Evolutionary conservation across 2,113 vertebrate species (phyloP).

Genomic region (Cyanistes caeruleus): DNA sequence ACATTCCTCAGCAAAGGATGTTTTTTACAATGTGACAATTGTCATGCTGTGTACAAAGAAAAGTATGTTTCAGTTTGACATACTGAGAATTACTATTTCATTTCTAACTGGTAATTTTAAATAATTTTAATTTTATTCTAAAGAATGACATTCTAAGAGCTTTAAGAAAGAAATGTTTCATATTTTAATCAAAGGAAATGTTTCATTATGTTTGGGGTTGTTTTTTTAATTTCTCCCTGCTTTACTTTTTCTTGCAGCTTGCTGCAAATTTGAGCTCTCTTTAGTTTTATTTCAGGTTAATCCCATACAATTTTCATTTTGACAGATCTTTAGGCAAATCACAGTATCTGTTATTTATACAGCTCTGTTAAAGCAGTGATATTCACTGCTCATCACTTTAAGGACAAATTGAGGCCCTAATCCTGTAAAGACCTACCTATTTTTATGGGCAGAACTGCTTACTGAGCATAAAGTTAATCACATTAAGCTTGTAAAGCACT

Average conservation of each 20-base stretch:
- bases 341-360: neutral
- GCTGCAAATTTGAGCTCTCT: neutral
- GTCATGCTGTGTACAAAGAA: neutral
- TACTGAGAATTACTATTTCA: neutral
- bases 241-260: neutral
- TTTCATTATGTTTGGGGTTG: neutral
- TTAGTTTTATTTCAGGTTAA: slow-evolving; percentile 26
- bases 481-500: slow-evolving; percentile 47
- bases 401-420: slow-evolving; percentile 43
- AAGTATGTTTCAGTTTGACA: neutral
- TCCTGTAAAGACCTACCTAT: slow-evolving; percentile 56
- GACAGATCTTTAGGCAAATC: slow-evolving; percentile 9
- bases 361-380: neutral
- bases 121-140: neutral
- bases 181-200: slow-evolving; percentile 8
- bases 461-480: slow-evolving; percentile 60
- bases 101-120: neutral
- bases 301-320: neutral
- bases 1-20: neutral
- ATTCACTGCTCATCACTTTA: neutral
- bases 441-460: slow-evolving; percentile 57
- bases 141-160: neutral
- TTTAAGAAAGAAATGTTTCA: neutral
- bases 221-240: neutral
- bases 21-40: neutral